Base-by-base conservation (phyloP, 2,113 vertebrate genomes). In the Amazona guildingii region DNA sequence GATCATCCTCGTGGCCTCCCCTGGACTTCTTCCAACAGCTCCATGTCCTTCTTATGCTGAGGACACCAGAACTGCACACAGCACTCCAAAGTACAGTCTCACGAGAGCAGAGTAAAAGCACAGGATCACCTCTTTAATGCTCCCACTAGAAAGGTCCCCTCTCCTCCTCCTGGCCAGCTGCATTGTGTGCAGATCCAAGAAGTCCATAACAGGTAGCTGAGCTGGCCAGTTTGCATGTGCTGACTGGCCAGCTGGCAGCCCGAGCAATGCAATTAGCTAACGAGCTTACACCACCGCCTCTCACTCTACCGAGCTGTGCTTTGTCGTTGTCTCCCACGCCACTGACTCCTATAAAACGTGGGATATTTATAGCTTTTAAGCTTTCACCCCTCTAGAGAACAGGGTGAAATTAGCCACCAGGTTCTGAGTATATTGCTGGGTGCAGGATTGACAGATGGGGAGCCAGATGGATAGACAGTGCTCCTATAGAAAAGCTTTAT, bases 381-480 rank as follows among this genome's bases (percentile, higher is more conserved):
- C 62, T 83, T 91, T 89, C 75, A 46, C 41, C 74, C 66, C 95
- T 86, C 91, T 44, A 66, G 89, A 92, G 89, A 95, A 82, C 0
- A 4, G 74, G 57, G 41, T 89, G 91, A 94, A 95, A 96, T 94
- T 92, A 94, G 66, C 84, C 91, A 95, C 66, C 73, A 78, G 80
- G 68, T 86, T 92, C 57, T 37, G 69, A 84, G 89, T 95, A 66
- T 41, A 62, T 35, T 89, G 73, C 89, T 91, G 84, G 89, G 91
- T 51, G 7, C 39, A 62, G 74, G 77, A 92, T 0, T 95, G 95
- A 64, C 96, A 97, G 94, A 96, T 97, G 96, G 96, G 76, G 35
- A 91, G 91, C 89, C 96, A 97, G 95, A 97, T 97, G 96, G 96
- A 97, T 86, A 83, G 93, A 95, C 91, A 76, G 25, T 37, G n/a